Percentiles rank a stretch among this genome's conserved stretches.
These are phyloP conservation scores for Megamerina dolium DNA, from an alignment of 2,888 invertebrate genomes.

Conservation along the genomic window DNA sequence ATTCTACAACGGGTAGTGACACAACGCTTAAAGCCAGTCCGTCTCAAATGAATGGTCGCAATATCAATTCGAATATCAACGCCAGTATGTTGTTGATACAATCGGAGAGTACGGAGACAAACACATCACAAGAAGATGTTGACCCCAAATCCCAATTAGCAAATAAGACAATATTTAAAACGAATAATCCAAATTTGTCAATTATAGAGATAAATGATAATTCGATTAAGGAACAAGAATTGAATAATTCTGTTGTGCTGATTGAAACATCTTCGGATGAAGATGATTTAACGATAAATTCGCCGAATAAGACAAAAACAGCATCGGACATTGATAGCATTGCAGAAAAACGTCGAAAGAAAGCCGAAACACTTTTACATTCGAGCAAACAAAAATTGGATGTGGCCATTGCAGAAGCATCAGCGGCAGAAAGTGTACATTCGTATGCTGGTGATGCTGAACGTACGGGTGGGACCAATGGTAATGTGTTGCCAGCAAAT, in stretches of 20 bases:
- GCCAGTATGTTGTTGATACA: conserved; percentile 37
- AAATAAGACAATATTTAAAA: conserved; percentile 48
- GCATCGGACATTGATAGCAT: not conserved
- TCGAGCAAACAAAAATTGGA: conserved; percentile 44
- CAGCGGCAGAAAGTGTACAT: conserved; percentile 39
- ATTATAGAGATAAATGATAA: conserved; percentile 49
- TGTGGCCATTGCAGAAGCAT: conserved; percentile 38
- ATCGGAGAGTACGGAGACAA: conserved; percentile 44
- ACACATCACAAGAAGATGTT: conserved; percentile 45
- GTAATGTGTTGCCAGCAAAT: conserved; percentile 11
- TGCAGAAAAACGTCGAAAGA: conserved; percentile 40
- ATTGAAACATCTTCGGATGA: conserved; percentile 40
- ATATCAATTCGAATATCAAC: conserved; percentile 24
- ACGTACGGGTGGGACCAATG: conserved; percentile 17
- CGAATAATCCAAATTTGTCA: conserved; percentile 48
- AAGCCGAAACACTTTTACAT: conserved; percentile 39
- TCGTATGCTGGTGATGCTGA: conserved; percentile 34
- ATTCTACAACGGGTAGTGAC: conserved; percentile 30
- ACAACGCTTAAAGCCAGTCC: conserved; percentile 28
- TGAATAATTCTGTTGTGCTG: conserved; percentile 39
- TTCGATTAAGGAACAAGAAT: conserved; percentile 36
- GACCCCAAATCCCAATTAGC: conserved; percentile 48
- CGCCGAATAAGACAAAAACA: not conserved
- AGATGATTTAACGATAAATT: conserved; percentile 5
- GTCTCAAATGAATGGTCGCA: conserved; percentile 9